Conservation (phyloP, 2,113 vertebrate genomes). For the Myrmophylax atrothorax region DNA sequence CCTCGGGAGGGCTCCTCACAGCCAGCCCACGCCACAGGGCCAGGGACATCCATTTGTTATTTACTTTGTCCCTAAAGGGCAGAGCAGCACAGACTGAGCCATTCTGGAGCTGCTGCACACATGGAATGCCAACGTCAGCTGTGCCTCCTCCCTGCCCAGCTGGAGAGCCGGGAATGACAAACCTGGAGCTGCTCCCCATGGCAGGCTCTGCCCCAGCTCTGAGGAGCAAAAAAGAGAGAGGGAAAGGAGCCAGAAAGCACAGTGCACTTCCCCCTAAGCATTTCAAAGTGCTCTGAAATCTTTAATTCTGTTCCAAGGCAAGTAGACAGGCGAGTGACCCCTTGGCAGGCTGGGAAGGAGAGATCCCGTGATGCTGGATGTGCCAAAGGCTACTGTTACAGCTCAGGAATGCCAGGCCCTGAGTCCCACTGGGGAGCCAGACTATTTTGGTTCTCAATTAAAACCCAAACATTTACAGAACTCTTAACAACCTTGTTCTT, state of each 20-base stretch:
- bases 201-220: neutral
- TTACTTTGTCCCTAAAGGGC: neutral
- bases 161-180: neutral
- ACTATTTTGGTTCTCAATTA: neutral
- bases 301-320: neutral
- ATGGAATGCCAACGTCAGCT: neutral
- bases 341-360: neutral
- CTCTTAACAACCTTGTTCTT: neutral
- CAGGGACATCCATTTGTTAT: neutral
- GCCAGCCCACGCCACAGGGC: rapidly evolving
- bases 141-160: neutral
- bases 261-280: neutral
- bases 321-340: neutral
- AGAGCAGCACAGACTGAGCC: neutral
- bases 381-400: neutral
- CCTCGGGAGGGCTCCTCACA: neutral
- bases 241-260: neutral
- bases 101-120: neutral
- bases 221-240: neutral
- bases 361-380: neutral
- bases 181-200: neutral
- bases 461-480: neutral
- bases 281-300: neutral
- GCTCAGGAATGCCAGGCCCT: neutral
- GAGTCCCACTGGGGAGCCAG: neutral